Conservation (phyloP, 2,888 invertebrate genomes). For the Calameuta pallipes region DNA sequence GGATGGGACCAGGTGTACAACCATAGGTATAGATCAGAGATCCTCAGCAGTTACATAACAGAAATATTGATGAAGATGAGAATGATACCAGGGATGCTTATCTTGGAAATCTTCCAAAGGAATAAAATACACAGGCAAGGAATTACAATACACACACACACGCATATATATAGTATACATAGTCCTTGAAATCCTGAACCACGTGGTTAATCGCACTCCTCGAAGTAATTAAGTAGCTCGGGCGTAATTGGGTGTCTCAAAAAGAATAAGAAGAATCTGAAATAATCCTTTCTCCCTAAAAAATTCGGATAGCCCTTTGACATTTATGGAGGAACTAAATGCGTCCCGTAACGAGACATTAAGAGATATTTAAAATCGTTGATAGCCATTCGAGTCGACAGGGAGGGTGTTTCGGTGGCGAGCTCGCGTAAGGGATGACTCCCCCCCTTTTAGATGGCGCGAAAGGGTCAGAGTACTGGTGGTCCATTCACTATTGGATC, state of each 20-base stretch:
- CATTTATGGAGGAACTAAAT: slow-evolving; percentile 4
- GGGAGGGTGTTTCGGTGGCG: slow-evolving; percentile 22
- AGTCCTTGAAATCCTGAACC: background rate
- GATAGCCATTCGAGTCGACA: slow-evolving; percentile 15
- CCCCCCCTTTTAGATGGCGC: background rate
- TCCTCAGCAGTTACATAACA: background rate
- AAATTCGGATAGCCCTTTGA: background rate
- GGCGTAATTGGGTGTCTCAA: background rate
- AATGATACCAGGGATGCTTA: background rate
- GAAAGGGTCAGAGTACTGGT: background rate
- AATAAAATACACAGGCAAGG: background rate
- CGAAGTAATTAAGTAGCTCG: background rate
- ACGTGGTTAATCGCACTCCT: background rate
- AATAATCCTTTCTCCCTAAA: background rate
- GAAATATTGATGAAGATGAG: background rate
- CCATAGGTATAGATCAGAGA: background rate
- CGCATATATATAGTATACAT: background rate
- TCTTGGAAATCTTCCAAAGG: background rate
- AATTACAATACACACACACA: background rate
- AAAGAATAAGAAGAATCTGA: background rate
- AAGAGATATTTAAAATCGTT: slow-evolving; percentile 48
- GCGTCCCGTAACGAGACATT: slow-evolving; percentile 47
- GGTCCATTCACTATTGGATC: slow-evolving; percentile 4
- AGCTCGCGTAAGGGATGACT: background rate
- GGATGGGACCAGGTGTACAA: background rate